Base-by-base conservation (phyloP, 2,797 vertebrate species). In the Megaceryle alcyon region DNA sequence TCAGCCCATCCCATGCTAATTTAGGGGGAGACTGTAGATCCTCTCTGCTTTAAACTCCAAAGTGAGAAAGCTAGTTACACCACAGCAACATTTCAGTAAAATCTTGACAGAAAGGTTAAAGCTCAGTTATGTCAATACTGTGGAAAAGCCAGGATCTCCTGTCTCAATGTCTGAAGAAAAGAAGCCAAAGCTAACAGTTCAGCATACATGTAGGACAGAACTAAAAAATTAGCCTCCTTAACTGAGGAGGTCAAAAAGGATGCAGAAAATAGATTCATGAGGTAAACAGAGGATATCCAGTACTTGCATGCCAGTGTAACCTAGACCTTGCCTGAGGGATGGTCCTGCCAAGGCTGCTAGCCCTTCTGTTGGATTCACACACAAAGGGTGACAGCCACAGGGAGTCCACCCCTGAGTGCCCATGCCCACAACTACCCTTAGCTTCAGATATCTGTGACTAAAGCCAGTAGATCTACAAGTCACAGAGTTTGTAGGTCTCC, bases 401-500 rank as follows among this genome's bases (percentile, higher is more conserved):
- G 31, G 37, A 43, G 4, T 12, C n/a, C 57, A 75, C 25, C 33
- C 43, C 29, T 17, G 7, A 41, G 14, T 68, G 22, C 33, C 15
- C 11, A 1, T 41, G 18, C 21, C 51, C 0, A 0, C 22, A 66
- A 19, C 20, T 7, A 15, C 33, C 48, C 48, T 28, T 78, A 65
- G 31, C 14, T 41, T 80, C 71, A 7, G 25, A 3, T 49, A 28
- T 15, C 63, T 90, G 31, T 46, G 49, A 60, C 33, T 54, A 54
- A 28, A 35, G 22, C n/a, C n/a, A 23, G 21, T 14, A 35, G 56
- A 59, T 29, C 48, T 90, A n/a, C n/a, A 48, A 84, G 48, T 7
- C 57, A 76, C 48, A 23, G 4, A 49, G 14, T 7, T 26, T 53
- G 12, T 15, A 54, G n/a, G 22, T 9, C 19, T 66, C 53, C n/a